Percentiles rank a stretch among this genome's conserved stretches.
phyloP scores from a whole-genome alignment of 2,797 vertebrate species.

The Novumbra hubbsi region DNA sequence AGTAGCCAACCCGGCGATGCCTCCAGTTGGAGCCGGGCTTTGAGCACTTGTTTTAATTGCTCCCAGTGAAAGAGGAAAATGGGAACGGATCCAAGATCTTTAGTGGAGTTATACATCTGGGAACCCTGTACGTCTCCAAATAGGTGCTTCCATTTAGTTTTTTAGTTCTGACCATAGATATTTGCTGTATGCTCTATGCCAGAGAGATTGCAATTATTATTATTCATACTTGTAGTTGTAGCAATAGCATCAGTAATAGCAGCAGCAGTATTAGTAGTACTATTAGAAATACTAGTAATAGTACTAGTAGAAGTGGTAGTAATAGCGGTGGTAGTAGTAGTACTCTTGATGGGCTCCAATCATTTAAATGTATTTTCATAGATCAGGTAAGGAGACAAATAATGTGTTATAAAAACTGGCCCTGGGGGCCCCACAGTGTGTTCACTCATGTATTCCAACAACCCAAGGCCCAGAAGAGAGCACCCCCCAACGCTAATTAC shows the following conservation, averaged over 20 bases:
- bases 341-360: constrained; percentile 53
- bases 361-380: constrained; percentile 59
- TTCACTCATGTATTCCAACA: constrained; percentile 58
- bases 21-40: constrained; percentile 64
- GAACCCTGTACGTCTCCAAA: not conserved
- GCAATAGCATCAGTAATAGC: not conserved
- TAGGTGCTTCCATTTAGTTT: not conserved
- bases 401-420: constrained; percentile 67
- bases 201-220: not conserved
- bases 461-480: constrained; percentile 44
- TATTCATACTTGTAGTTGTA: not conserved
- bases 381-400: constrained; percentile 61
- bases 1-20: constrained; percentile 59
- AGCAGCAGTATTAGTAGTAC: too few species aligned
- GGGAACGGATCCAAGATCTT: constrained; percentile 25
- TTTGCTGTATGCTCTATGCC: not conserved
- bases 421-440: constrained; percentile 51
- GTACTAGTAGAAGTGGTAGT: not conserved
- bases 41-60: constrained; percentile 67
- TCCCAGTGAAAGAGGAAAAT: constrained; percentile 70
- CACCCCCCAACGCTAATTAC: constrained; percentile 53
- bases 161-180: not conserved
- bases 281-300: not conserved
- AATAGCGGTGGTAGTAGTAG: not conserved
- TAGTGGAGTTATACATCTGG: not conserved